These are phyloP conservation scores for Cathartes aura DNA, from an alignment of 2,113 vertebrate species.

Conservation along the genomic window DNA sequence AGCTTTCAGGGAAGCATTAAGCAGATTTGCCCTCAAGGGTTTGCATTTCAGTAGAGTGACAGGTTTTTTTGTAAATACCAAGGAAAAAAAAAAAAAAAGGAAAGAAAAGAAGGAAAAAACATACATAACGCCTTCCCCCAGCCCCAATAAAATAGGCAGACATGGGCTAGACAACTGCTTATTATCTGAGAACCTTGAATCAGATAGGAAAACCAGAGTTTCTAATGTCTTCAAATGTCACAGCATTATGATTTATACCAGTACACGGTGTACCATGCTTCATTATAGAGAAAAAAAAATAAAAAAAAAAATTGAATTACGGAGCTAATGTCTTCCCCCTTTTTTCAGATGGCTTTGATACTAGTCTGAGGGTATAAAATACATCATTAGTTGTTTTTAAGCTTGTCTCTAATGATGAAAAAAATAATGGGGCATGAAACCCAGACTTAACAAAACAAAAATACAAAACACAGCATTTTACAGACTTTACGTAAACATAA, in stretches of 20 bases:
- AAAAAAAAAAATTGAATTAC: constrained; percentile 64
- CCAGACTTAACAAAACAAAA: constrained; percentile 74
- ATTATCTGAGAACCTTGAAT: constrained; percentile 60
- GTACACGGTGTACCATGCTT: constrained; percentile 65
- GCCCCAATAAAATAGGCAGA: constrained; percentile 12
- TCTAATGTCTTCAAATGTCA: constrained; percentile 72
- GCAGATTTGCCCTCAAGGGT: constrained; percentile 72
- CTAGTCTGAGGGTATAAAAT: constrained; percentile 65
- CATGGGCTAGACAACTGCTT: constrained; percentile 58
- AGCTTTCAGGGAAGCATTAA: constrained; percentile 75
- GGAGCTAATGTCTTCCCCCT: constrained; percentile 61
- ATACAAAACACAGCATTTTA: constrained; percentile 76
- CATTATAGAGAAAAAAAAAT: constrained; percentile 51
- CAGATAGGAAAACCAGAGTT: constrained; percentile 54
- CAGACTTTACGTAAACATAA: constrained; percentile 84
- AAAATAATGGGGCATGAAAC: constrained; percentile 78
- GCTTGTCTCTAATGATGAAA: constrained; percentile 85
- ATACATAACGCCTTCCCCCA: not conserved
- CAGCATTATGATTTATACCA: constrained; percentile 70
- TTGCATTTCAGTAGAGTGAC: constrained; percentile 73
- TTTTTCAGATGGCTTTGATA: constrained; percentile 47
- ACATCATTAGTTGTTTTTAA: constrained; percentile 80
- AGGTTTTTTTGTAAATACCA: constrained; percentile 73
- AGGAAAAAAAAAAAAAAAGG: not conserved
- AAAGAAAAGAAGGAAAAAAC: not conserved